Evolutionary conservation across 2,113 vertebrate genomes (phyloP).

Genomic region (Thomomys bottae): DNA sequence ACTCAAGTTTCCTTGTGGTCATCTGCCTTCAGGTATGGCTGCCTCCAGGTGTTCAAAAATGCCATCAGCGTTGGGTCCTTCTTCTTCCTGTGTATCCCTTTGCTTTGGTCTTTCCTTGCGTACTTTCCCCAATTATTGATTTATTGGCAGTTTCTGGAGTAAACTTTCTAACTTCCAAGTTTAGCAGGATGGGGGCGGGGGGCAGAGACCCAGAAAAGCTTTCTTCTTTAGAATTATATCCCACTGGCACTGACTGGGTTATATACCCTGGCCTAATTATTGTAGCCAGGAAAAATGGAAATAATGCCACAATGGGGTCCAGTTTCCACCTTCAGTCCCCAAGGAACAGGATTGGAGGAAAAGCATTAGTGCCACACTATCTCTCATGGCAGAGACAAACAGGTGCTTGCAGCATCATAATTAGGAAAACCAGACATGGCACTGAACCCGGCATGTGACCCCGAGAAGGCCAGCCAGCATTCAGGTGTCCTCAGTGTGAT

Average conservation of each 20-base stretch:
- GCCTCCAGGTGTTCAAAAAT: background rate
- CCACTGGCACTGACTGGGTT: background rate
- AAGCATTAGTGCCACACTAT: background rate
- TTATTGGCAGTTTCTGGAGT: background rate
- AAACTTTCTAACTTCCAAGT: background rate
- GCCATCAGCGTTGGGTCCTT: background rate
- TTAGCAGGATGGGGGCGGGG: background rate
- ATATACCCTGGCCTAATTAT: background rate
- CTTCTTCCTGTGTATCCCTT: background rate
- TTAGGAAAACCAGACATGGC: background rate
- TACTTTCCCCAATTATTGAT: background rate
- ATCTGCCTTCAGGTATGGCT: background rate
- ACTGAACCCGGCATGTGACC: background rate
- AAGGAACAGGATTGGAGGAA: background rate
- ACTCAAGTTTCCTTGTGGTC: background rate
- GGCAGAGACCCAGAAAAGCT: background rate
- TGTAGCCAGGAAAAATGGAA: background rate
- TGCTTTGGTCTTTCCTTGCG: background rate
- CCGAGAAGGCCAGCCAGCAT: background rate
- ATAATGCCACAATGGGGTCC: background rate
- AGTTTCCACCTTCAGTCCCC: background rate
- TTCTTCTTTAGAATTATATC: slow-evolving; percentile 22
- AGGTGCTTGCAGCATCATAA: background rate
- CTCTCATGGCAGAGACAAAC: background rate
- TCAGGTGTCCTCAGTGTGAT: background rate